phyloP scores from a whole-genome alignment of 2,113 vertebrate species.

The Pionites leucogaster region DNA sequence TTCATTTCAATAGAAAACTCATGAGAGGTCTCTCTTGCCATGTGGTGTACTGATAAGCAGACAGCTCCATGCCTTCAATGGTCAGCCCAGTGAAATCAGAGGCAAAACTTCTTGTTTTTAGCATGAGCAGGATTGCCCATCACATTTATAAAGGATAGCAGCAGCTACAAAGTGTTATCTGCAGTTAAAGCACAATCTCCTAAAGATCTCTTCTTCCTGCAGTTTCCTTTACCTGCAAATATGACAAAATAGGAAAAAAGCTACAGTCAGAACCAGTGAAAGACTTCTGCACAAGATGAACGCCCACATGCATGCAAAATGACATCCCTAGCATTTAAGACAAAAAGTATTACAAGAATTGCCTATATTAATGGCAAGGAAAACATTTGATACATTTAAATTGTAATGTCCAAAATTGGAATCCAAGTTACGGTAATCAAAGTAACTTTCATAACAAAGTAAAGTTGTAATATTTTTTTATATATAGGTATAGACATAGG shows the following conservation, averaged over 20 bases:
- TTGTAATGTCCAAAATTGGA: not conserved
- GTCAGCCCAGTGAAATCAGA: not conserved
- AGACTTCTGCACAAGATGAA: not conserved
- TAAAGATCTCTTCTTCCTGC: not conserved
- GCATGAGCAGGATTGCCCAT: not conserved
- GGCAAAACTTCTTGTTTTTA: not conserved
- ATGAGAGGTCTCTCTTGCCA: not conserved
- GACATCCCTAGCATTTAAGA: not conserved
- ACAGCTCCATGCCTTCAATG: not conserved
- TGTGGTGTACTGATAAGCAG: not conserved
- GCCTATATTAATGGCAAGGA: not conserved
- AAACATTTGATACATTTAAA: not conserved
- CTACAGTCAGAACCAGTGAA: not conserved
- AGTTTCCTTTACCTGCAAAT: not conserved
- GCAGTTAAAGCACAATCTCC: not conserved
- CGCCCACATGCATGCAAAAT: not conserved
- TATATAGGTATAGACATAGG: not conserved
- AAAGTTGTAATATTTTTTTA: not conserved
- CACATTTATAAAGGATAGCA: not conserved
- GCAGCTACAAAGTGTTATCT: not conserved
- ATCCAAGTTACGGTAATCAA: not conserved
- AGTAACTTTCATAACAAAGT: not conserved
- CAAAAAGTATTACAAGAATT: not conserved
- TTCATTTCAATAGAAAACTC: not conserved
- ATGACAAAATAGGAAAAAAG: not conserved